Base-by-base conservation (phyloP, 2,888 invertebrate species). In the Esperia sulphurella region DNA sequence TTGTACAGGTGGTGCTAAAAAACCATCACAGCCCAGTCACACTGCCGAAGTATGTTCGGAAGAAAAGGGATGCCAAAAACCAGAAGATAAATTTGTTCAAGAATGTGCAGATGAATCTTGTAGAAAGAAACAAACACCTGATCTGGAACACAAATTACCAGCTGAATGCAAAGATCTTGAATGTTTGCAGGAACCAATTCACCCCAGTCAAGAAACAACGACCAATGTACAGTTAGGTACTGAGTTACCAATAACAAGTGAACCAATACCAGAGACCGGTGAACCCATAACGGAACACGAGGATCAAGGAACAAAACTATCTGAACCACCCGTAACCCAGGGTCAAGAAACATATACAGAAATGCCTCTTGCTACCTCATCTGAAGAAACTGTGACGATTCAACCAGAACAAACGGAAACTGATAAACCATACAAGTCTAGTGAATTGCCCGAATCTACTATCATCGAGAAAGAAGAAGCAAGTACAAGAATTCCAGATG, bases 81-180 rank as follows among this genome's bases (percentile, higher is more conserved):
- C 56, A 28, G 61, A 54, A 33, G 54, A 61, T 14, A 53, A 59
- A 52, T n/a, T 35, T 10, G 52, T 21, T 21, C 21, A 57, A 49
- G 74, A 75, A 51, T 83, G 85, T 49, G 57, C 51, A 14, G 76
- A 69, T 46, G 75, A 72, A 51, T 62, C 60, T 29, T 87, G 87
- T 56, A 69, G 67, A 58, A 69, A 71, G 45, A 75, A 76, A 53
- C 75, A 78, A 51, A 10, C 10, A 2, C 13, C 65, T 31, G 53
- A 61, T 44, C 41, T 51, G 49, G 62, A 63, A 39, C 54, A 59
- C 43, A 54, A 65, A 47, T 12, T 58, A 45, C 64, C 72, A 48
- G 45, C 61, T 49, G 58, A 67, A 51, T 79, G 81, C 60, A 51
- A 58, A 47, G 72, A 63, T 41, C 30, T 54, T 41, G 58, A 71